These are phyloP conservation scores for Lacanobia oleracea DNA, from an alignment of 2,888 invertebrate genomes.

Conservation along the genomic window DNA sequence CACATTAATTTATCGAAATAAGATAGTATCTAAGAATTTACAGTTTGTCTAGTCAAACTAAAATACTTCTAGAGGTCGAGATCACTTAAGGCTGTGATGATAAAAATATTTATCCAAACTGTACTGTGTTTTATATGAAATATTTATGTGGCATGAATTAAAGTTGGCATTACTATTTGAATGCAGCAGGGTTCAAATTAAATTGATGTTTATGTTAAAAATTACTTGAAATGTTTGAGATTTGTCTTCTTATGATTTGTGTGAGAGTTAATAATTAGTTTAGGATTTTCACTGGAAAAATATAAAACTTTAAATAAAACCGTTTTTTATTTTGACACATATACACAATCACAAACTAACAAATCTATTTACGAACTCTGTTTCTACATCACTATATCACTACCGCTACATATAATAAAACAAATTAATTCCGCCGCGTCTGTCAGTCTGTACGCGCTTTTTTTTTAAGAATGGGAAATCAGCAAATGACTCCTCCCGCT, in stretches of 20 bases:
- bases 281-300: not conserved
- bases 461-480: too few relatives aligned
- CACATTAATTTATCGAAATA: too few relatives aligned
- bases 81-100: not conserved
- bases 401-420: too few relatives aligned
- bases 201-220: not conserved
- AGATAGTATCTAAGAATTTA: too few relatives aligned
- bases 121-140: not conserved
- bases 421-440: too few relatives aligned
- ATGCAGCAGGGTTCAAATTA: too few relatives aligned
- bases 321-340: not conserved
- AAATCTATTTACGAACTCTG: too few relatives aligned
- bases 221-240: not conserved
- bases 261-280: not conserved
- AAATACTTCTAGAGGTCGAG: not conserved
- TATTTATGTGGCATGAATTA: not conserved
- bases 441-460: too few relatives aligned
- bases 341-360: too few relatives aligned
- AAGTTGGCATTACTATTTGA: not conserved
- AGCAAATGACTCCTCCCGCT: too few relatives aligned
- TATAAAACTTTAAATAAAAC: not conserved
- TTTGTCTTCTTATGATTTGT: not conserved
- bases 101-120: not conserved
- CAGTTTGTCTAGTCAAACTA: not conserved
- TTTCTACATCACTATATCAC: too few relatives aligned